These are phyloP conservation scores for Tamandua tetradactyla DNA, from an alignment of 2,797 vertebrate genomes.

Conservation along the genomic window DNA sequence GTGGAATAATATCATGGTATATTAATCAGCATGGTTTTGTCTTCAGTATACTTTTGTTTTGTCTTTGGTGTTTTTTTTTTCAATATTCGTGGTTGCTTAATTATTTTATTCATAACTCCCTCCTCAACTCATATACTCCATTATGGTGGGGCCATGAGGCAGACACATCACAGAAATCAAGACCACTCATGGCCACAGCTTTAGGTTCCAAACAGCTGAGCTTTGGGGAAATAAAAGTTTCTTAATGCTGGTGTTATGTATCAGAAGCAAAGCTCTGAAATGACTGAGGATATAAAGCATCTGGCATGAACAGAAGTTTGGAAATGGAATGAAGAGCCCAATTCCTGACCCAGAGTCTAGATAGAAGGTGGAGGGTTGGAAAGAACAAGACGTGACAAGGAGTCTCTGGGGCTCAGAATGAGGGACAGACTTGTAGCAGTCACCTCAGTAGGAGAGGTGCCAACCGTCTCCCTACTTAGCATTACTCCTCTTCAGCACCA, in stretches of 20 bases:
- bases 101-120: not conserved
- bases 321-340: not conserved
- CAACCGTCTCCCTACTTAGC: not conserved
- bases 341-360: not conserved
- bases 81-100: not conserved
- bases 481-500: not conserved
- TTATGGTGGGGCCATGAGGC: not conserved
- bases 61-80: not conserved
- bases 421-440: not conserved
- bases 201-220: not conserved
- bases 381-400: not conserved
- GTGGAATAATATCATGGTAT: not conserved
- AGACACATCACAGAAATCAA: not conserved
- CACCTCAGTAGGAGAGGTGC: not conserved
- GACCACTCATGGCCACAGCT: not conserved
- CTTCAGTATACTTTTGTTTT: not conserved
- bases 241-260: not conserved
- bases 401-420: not conserved
- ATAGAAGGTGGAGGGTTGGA: not conserved
- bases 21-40: slow-evolving; percentile 23
- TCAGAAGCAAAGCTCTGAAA: not conserved
- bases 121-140: not conserved
- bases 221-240: not conserved
- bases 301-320: not conserved
- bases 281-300: not conserved